These are phyloP conservation scores for Trachelus troglodyta DNA, from an alignment of 2,888 invertebrate species.

Conservation along the genomic window DNA sequence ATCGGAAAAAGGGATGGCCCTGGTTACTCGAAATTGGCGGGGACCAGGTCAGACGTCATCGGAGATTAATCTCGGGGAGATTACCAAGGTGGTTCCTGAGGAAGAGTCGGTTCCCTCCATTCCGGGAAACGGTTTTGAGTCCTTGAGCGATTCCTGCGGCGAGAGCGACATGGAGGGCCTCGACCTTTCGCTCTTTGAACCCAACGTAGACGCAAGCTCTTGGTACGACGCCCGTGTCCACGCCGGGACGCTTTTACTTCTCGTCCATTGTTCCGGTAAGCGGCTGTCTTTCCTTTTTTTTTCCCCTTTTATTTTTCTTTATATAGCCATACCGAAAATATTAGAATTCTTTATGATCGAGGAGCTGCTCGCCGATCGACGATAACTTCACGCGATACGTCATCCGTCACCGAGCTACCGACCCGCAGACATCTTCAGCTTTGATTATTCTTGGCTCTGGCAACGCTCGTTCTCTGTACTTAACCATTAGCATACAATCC, in stretches of 20 bases:
- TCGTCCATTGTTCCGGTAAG: slow-evolving; percentile 62
- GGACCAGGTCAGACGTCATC: slow-evolving; percentile 26
- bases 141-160: slow-evolving; percentile 74
- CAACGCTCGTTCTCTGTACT: not conserved
- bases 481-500: not conserved
- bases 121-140: slow-evolving; percentile 69
- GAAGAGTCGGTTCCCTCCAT: slow-evolving; percentile 32
- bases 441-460: not conserved
- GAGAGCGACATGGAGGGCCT: slow-evolving; percentile 75
- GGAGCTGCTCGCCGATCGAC: not conserved
- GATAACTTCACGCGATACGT: not conserved
- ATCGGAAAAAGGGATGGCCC: slow-evolving; percentile 38
- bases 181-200: slow-evolving; percentile 76
- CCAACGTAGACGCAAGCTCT: slow-evolving; percentile 65
- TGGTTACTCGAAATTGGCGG: slow-evolving; percentile 39
- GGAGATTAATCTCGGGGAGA: slow-evolving; percentile 29
- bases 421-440: not conserved
- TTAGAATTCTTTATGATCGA: not conserved
- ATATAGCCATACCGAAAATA: not conserved
- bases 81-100: slow-evolving; percentile 27
- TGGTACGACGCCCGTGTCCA: slow-evolving; percentile 61
- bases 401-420: not conserved
- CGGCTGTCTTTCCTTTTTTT: slow-evolving; percentile 5
- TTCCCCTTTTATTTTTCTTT: not conserved
- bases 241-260: slow-evolving; percentile 61